Base-by-base conservation (phyloP, 2,888 invertebrate genomes). In the Ametastegia equiseti region DNA sequence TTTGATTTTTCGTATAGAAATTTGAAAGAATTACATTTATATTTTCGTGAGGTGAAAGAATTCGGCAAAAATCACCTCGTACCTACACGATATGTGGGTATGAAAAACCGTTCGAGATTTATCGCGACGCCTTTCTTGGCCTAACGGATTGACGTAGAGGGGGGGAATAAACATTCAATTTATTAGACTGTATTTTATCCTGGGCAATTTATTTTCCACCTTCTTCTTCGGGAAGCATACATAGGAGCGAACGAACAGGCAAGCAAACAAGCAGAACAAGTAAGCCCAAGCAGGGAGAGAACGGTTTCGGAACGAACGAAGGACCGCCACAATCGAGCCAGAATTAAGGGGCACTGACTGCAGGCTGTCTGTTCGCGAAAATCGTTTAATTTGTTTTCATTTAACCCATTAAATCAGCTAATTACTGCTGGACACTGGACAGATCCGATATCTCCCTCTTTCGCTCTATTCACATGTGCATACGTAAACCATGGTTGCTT, bases 351-450 rank as follows among this genome's bases (percentile, higher is more conserved):
- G 9, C 54, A 23, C 54, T 7, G n/a, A 33, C 36, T 13, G n/a
- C 39, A 33, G 13, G 19, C 50, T 75, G 50, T 75, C 50, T 36
- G 50, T n/a, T 54, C 36, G 33, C 50, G 23, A 5, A 36, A 75
- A 75, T 75, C 36, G 75, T 54, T 75, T 45, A 75, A 75, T 75
- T 75, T 36, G 75, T 75, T 75, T 75, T 50, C 75, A 54, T 54
- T 54, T 54, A 36, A 19, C n/a, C 75, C 33, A 36, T 75, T 54
- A 54, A 75, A 54, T 54, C 19, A 11, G 36, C 36, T 75, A 75
- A 75, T 75, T 50, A 75, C 75, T n/a, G n/a, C n/a, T 54, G 19
- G 54, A 75, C 75, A 36, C 47, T 47, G 71, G 30, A 30, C 15
- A n/a, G 39, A 65, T 9, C 65, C 23, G 39, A 39, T 9, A 60